Evolutionary conservation across 1,140 invertebrate species (phyloP), one percentile per base, ranked within the genome.

Genomic region (Zaprionus capensis): DNA sequence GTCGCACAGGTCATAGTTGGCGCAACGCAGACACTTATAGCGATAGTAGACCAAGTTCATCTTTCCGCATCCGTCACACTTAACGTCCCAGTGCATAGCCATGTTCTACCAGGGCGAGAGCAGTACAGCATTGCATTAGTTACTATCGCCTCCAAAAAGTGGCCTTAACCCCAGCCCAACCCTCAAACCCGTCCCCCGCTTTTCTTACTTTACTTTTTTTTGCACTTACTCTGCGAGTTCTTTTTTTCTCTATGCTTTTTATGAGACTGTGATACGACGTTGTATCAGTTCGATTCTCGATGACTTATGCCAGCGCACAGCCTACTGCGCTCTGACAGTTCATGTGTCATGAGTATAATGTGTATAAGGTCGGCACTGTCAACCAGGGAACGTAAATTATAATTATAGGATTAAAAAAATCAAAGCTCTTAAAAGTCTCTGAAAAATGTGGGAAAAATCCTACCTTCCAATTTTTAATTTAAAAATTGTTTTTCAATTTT

Each of bases 21-120:
- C 51, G 44, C 84, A 88, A 7, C 67, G 78, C 44, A 88, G 38
- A 17, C 84, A 88, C 64, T 85, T 90, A 66, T 71, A 88, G 26
- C 84, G 78, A 17, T 74, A 81, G 28, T 64, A n/a, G 3, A 44
- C 1, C 9, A 88, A 9, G 1, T 64, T 61, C 2, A 11, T 41
- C 11, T 7, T 55, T 2, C 67, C 66, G 56, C 84, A 88, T 12
- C 78, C 72, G 41, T 90, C 78, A 49, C 84, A 88, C 7, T 41
- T 70, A 0, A 87, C 80, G 36, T 87, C 38, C 70, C 71, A 87
- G 41, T 75, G 70, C 38, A 62, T 57, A 0, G 44, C 44, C 73
- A 76, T 76, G 0, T 14, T 17, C 58, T 71, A n/a, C 3, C 36
- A n/a, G 38, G 22, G 14, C 4, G 17, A 44, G 11, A 44, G 2